Conservation (phyloP, 2,797 vertebrate species). For the Florisuga fusca region DNA sequence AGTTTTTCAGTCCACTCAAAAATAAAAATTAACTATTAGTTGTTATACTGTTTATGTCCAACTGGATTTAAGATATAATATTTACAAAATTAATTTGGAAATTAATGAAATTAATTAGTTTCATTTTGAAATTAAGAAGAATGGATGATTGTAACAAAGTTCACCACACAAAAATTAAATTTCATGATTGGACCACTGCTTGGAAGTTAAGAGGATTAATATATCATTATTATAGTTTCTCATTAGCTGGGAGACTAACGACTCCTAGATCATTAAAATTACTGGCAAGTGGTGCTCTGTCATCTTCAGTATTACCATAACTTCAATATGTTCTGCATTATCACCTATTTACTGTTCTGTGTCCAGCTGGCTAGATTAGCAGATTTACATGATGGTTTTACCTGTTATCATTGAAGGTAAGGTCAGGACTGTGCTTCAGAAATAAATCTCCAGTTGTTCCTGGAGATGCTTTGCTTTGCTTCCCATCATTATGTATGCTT, state of each 20-base stretch:
- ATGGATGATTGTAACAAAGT: background rate
- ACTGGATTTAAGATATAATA: background rate
- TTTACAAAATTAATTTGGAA: background rate
- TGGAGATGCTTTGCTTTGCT: background rate
- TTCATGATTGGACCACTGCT: background rate
- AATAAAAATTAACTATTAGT: background rate
- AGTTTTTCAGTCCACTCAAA: background rate
- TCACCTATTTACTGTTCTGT: background rate
- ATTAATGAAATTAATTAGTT: background rate
- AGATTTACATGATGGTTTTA: background rate
- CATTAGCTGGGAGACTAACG: background rate
- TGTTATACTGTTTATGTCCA: background rate
- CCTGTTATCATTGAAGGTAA: background rate
- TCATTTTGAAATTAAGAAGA: background rate
- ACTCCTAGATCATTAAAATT: background rate
- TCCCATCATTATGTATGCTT: background rate
- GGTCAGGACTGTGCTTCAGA: background rate
- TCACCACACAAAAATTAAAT: background rate
- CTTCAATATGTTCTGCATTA: background rate
- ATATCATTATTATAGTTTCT: background rate
- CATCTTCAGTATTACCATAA: background rate
- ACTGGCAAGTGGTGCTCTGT: background rate
- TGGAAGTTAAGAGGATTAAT: background rate
- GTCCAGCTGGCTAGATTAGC: background rate
- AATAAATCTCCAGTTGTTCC: background rate